Percentiles rank a stretch among this genome's conserved stretches.
phyloP scores from a whole-genome alignment of 2,113 vertebrate species.

The Azemiops feae region DNA sequence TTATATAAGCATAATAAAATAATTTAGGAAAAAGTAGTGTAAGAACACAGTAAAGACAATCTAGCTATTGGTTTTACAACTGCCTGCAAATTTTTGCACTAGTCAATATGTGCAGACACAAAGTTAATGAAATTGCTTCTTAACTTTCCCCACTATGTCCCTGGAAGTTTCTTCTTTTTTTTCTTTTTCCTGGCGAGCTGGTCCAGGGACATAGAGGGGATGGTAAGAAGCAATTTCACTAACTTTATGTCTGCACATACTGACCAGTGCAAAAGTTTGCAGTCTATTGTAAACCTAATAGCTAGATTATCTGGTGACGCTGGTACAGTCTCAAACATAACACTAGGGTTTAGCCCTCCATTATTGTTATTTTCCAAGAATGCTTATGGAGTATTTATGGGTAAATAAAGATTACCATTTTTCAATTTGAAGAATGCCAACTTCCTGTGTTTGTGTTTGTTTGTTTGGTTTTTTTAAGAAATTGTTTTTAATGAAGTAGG shows the following conservation, averaged over 20 bases:
- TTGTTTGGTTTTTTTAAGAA: background rate
- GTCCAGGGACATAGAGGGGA: background rate
- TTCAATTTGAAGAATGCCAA: background rate
- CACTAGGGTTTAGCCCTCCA: background rate
- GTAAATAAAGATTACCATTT: background rate
- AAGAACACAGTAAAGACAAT: background rate
- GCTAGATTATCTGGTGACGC: background rate
- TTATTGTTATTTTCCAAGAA: background rate
- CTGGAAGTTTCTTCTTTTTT: background rate
- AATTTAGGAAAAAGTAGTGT: background rate
- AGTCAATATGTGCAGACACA: background rate
- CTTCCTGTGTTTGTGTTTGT: background rate
- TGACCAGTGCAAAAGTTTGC: background rate
- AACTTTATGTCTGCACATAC: background rate
- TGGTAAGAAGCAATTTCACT: background rate
- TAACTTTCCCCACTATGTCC: background rate
- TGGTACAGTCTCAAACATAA: background rate
- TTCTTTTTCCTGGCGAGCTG: background rate
- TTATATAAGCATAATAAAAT: background rate
- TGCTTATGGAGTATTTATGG: background rate
- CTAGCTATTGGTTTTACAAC: background rate
- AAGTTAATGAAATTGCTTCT: background rate
- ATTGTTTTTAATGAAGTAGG: background rate
- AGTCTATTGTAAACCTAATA: background rate
- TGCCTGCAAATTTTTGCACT: background rate